Evolutionary conservation across 2,888 invertebrate genomes (phyloP), one percentile per base, ranked within the genome.

Genomic region (Clanis bilineata): DNA sequence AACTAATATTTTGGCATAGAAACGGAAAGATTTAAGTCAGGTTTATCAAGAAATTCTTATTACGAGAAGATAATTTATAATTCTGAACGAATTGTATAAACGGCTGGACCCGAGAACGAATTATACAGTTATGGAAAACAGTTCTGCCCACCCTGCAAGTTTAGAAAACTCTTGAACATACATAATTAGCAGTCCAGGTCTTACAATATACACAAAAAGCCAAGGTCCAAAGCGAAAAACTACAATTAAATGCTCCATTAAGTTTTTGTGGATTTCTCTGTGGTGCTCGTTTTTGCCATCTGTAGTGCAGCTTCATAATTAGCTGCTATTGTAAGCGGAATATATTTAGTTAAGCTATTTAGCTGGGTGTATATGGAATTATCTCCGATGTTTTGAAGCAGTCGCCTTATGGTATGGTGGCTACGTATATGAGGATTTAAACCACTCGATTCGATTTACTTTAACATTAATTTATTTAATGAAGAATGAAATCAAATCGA

Each of bases 181-280:
- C 55, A 23, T 56, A 56, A 56, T 56, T 32, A 56, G 55, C 55
- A 23, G 12, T 38, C 55, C 22, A 56, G 32, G 55, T 38, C 55
- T 22, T 22, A 56, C 55, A 23, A 56, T 39, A 23, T 22, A 56
- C n/a, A 56, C 69, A 73, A 78, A 74, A 78, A 74, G 66, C 63
- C 74, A 72, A 70, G 73, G 74, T 67, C 66, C 70, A 54, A 59
- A 59, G 60, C 57, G 56, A 76, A 77, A 78, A 79, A 77, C 76
- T 66, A 74, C 77, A 74, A 79, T 79, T 77, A 79, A 73, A 76
- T 64, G 71, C 59, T 72, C 64, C 78, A 75, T 79, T 79, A 77
- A 62, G 60, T 77, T 79, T 76, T 79, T 79, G 72, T 63, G 69
- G 61, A 58, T 63, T 69, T 69, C 74, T 72, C 70, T 63, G 56